Evolutionary conservation across 2,113 vertebrate species (phyloP), one percentile per base, ranked within the genome.

Genomic region (Dicrurus megarhynchus): DNA sequence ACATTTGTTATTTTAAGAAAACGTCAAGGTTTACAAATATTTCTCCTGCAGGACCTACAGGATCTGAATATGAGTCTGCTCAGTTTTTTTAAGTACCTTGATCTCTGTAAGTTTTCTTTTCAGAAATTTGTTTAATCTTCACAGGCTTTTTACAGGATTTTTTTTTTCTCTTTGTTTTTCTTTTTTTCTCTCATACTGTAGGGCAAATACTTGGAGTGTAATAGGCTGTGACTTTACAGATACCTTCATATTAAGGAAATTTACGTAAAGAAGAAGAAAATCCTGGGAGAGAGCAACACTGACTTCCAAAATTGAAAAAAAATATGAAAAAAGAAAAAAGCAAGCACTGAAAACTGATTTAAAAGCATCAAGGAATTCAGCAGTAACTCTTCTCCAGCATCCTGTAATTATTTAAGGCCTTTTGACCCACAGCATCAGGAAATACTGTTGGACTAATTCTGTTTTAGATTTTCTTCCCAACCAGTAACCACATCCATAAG

Each of bases 281-380:
- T 95, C 64, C 61, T 90, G 77, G 68, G 78, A 94, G 90, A 95
- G 68, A 90, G 73, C 85, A 97, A 95, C 80, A 93, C 56, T 76
- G 91, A 90, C 91, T 95, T 90, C 75, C 44, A 92, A 95, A 83
- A 85, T 33, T 50, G 18, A n/a, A 55, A 76, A 46, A 59, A 67
- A 60, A 33, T 6, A 42, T 1, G 7, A 56, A 42, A 59, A 50
- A 7, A 28, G 67, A 47, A 73, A 96, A 97, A 84, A 94, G 44
- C 91, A 97, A 97, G 96, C 97, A 97, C 97, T 98, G 97, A 98
- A 97, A 97, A 96, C 93, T 95, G 93, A 33, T 96, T 96, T 85
- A 55, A 88, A 79, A 79, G 64, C 67, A 56, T 92, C 69, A 73
- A 96, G 95, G 76, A 93, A 87, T 94, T 89, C 86, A 96, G 73